Base-by-base conservation (phyloP, 2,888 invertebrate species). In the Lepidocyrtoides sp. region DNA sequence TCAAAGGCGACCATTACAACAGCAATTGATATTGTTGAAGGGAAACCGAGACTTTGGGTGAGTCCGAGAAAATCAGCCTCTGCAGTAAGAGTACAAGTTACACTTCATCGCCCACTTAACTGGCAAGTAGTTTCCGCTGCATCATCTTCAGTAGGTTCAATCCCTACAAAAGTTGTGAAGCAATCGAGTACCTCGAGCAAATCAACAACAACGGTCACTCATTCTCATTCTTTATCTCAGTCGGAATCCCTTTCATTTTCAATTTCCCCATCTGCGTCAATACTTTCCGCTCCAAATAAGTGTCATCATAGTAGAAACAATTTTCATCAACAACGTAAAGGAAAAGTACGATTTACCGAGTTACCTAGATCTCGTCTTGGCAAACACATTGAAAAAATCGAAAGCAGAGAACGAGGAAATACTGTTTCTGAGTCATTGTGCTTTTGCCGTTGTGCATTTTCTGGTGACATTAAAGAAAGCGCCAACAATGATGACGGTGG, bases 61-160 rank as follows among this genome's bases (percentile, higher is more conserved):
- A 75, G 82, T 36, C 86, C 85, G 26, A 75, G 91, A 17, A 91
- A 82, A 66, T 91, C 91, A 8, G 86, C 92, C 10, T 90, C 92
- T 14, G 92, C 92, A 12, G 89, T 93, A 14, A 86, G 93, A 14
- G 92, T 93, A 29, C 89, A 93, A 89, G 93, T 93, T 51, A 93
- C 93, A 32, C 91, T 93, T 77, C 93, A 93, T 85, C 83, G 89
- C 29, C 93, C 93, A 36, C 89, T 93, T 12, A 92, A 89, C 85
- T 93, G 93, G 93, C 90, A 92, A 77, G 81, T 91, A 10, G 89
- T 91, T 23, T 75, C 92, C n/a, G 84, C 91, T 14, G 81, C 86
- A 17, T 79, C 84, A 4, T 86, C 91, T 5, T 89, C 91, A 1
- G 48, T 87, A 5, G 81, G 85, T 7, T 85, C 85, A 5, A 54